Percentiles rank a stretch among this genome's conserved stretches.
Evolutionary conservation across 92 coral and sea anemone genomes (phyloP).

Genomic region (Epizoanthus ramosus): DNA sequence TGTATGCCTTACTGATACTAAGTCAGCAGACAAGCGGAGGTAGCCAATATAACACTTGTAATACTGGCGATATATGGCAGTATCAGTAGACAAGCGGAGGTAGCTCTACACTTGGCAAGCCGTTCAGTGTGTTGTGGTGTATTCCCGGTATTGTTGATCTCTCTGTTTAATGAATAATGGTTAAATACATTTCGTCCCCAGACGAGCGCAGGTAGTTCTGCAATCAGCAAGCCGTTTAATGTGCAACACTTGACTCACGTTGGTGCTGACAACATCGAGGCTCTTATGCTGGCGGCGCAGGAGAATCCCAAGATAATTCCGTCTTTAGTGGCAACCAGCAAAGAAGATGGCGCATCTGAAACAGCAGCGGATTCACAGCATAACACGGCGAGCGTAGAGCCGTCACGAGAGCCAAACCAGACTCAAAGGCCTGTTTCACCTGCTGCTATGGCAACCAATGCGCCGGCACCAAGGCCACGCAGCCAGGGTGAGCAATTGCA

Average conservation of each 20-base stretch:
- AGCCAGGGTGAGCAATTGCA: background rate
- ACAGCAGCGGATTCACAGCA: background rate
- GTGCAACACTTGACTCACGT: slow-evolving; percentile 94
- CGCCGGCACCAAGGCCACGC: slow-evolving; percentile 11
- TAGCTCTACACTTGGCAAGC: slow-evolving; percentile 69
- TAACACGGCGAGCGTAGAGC: background rate
- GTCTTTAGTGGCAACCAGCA: slow-evolving; percentile 56
- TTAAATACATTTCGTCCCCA: background rate
- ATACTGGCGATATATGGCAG: no score
- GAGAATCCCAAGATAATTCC: slow-evolving; percentile 86
- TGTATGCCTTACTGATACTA: no score
- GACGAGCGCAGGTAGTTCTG: slow-evolving; percentile 48
- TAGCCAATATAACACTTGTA: no score
- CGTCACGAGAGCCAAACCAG: background rate
- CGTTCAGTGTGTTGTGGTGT: slow-evolving; percentile 68
- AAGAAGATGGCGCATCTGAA: background rate
- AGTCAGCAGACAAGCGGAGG: no score
- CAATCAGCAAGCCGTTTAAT: slow-evolving; percentile 89
- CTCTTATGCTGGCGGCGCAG: slow-evolving; percentile 84
- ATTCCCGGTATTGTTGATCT: background rate
- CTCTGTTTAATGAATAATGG: background rate
- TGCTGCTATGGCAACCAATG: background rate
- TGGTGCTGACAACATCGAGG: slow-evolving; percentile 90
- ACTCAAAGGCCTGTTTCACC: background rate
- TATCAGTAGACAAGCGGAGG: slow-evolving; percentile 44